Evolutionary conservation across 2,797 vertebrate genomes (phyloP), one percentile per base, ranked within the genome.

Genomic region (Triplophysa bombifrons): DNA sequence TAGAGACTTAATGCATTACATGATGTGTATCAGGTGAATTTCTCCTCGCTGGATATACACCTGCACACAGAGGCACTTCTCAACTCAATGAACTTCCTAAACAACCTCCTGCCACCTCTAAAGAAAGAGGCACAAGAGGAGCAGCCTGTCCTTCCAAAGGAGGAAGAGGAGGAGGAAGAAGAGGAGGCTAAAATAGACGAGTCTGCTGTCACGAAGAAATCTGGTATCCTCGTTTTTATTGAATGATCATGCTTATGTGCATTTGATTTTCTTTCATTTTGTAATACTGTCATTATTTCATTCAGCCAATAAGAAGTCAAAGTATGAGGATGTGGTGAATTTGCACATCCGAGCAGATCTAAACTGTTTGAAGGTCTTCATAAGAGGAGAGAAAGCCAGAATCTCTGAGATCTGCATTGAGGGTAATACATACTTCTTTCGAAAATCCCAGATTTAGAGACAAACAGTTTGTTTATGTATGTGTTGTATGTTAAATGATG

Each of bases 11-110:
- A 50, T 17, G 14, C 12, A 34, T 50, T 27, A 34, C 11, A 17
- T 16, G 2, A 34, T 46, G 0, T 16, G 22, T 55, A 25, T 66
- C 83, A 95, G 94, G 93, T 93, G 81, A 96, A 94, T 88, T 97
- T 99, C 90, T 98, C 97, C 12, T 99, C 98, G 69, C 87, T 99
- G 90, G 97, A 99, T 87, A 87, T 98, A 81, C 95, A 98, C 91
- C 94, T 99, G 76, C 97, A 99, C 82, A 97, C 96, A 0, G 96
- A 99, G 90, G 95, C 96, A 84, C 93, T 99, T 53, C 90, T 99
- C 70, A 97, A 92, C 88, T 90, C 96, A 74, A 95, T 98, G 84
- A 97, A 93, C 90, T 99, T 95, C 85, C 84, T 99, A 80, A 95
- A 81, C 87, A 96, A 92, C 87, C 93, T 97, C 41, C 82, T 97